Conservation (phyloP, 2,113 vertebrate genomes). For the Laterallus jamaicensis region DNA sequence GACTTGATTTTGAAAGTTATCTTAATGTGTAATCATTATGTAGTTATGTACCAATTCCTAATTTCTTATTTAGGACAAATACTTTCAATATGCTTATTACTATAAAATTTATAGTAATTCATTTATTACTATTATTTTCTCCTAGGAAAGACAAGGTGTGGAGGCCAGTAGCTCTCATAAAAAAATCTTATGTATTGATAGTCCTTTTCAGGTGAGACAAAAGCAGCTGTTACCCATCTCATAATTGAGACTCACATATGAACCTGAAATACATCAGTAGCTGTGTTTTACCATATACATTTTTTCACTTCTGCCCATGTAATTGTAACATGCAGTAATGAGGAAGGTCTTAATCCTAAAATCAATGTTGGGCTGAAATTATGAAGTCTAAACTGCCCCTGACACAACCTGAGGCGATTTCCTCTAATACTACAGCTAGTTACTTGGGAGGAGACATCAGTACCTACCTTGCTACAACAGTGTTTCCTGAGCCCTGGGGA, state of each 20-base stretch:
- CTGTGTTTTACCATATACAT: neutral
- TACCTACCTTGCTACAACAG: no score
- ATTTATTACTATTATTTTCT: neutral
- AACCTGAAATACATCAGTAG: neutral
- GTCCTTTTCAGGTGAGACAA: conserved; percentile 7
- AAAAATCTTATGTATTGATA: neutral
- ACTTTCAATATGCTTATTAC: neutral
- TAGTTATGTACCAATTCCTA: neutral
- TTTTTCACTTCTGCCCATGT: neutral
- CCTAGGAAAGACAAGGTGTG: neutral
- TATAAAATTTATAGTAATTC: neutral
- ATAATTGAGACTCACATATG: neutral
- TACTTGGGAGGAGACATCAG: no score
- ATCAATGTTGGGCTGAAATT: neutral
- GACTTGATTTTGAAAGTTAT: neutral
- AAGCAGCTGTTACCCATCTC: conserved; percentile 19
- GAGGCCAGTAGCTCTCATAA: neutral
- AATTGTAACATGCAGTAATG: neutral
- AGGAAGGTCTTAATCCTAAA: neutral
- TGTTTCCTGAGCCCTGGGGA: no score
- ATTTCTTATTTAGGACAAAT: neutral
- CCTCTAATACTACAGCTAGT: no score
- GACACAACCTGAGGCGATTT: no score
- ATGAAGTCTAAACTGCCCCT: neutral
- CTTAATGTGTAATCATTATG: neutral